phyloP scores from a whole-genome alignment of 64 coral and sea anemone species.

The Orbicella faveolata region DNA sequence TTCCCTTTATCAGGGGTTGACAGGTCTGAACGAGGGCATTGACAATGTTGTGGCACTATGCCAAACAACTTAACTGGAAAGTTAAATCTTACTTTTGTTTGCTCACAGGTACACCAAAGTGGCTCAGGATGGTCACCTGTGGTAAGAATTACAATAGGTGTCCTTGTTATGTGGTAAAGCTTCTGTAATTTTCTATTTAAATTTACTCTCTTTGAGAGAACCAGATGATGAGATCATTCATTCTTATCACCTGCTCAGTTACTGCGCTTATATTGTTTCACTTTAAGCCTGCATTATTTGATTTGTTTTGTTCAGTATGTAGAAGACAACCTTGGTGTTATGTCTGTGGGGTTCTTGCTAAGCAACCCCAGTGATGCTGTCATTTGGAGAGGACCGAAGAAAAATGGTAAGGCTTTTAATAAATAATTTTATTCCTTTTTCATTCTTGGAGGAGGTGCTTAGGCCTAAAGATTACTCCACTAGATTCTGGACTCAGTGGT shows the following conservation, averaged over 20 bases:
- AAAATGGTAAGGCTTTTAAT: constrained; percentile 69
- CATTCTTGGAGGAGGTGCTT: background rate
- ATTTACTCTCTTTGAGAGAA: background rate
- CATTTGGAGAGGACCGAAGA: constrained; percentile 99
- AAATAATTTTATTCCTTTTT: background rate
- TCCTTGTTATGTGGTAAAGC: background rate
- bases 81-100: background rate
- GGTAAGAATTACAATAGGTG: constrained; percentile 34
- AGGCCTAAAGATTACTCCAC: background rate
- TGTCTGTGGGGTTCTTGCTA: constrained; percentile 97
- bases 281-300: background rate
- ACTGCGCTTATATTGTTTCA: background rate
- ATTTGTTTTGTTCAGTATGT: constrained; percentile 73
- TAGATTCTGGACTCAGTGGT: too few relatives aligned
- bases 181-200: too few relatives aligned
- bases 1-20: too few relatives aligned
- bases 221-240: too few relatives aligned
- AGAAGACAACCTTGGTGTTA: constrained; percentile 97
- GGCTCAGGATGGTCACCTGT: constrained; percentile 99
- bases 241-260: too few relatives aligned
- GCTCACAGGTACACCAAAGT: constrained; percentile 94
- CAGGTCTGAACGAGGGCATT: too few relatives aligned
- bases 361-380: constrained; percentile 94
- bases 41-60: too few relatives aligned
- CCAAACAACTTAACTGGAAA: background rate